Percentiles rank a stretch among this genome's conserved stretches.
phyloP scores from a whole-genome alignment of 2,888 invertebrate species.

The Nymphalis urticae region DNA sequence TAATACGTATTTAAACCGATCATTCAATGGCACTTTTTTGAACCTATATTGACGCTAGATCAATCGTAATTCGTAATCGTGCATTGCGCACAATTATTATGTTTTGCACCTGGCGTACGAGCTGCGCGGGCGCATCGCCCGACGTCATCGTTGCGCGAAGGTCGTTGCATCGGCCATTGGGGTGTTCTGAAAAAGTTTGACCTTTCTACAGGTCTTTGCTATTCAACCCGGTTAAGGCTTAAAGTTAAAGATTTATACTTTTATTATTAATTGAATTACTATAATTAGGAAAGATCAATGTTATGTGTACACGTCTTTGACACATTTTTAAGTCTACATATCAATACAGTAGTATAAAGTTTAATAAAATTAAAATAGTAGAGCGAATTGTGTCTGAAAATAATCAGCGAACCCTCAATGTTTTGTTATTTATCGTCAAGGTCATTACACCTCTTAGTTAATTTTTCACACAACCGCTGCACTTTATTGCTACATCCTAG shows the following conservation, averaged over 20 bases:
- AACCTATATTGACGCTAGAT: slow-evolving; percentile 11
- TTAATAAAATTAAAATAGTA: neutral
- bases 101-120: slow-evolving; percentile 53
- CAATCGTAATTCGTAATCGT: slow-evolving; percentile 25
- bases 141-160: slow-evolving; percentile 57
- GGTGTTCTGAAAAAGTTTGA: slow-evolving; percentile 63
- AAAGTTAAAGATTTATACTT: neutral
- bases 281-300: no score
- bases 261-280: neutral
- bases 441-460: slow-evolving; percentile 34
- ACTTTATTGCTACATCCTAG: slow-evolving; percentile 8
- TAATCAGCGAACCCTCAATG: slow-evolving; percentile 42
- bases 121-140: slow-evolving; percentile 48
- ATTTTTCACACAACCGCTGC: slow-evolving; percentile 18
- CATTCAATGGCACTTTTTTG: slow-evolving; percentile 10
- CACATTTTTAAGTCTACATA: no score
- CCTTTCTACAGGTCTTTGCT: neutral
- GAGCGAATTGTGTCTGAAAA: slow-evolving; percentile 1
- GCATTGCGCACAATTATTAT: slow-evolving; percentile 25
- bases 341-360: no score
- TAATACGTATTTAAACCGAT: neutral
- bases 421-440: slow-evolving; percentile 36
- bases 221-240: neutral
- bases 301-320: no score
- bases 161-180: slow-evolving; percentile 56